phyloP scores from a whole-genome alignment of 2,797 vertebrate species.

The Margarornis squamiger region DNA sequence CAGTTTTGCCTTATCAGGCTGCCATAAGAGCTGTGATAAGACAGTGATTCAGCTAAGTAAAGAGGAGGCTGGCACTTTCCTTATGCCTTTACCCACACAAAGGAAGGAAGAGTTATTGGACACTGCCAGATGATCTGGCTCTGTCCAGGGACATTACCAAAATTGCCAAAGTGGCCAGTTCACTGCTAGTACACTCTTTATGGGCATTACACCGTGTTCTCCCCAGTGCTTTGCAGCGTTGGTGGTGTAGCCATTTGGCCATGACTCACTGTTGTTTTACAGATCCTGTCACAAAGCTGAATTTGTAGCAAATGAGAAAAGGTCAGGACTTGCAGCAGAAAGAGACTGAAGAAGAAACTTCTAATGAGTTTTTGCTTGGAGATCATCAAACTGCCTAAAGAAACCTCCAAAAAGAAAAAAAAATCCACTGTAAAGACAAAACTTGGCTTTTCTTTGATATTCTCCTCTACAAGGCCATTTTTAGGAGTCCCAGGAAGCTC shows the following conservation, averaged over 20 bases:
- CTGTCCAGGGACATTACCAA: background rate
- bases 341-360: background rate
- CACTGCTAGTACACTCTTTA: background rate
- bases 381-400: background rate
- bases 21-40: background rate
- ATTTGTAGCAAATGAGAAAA: constrained; percentile 22
- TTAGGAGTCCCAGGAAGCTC: background rate
- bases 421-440: background rate
- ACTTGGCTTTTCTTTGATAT: background rate
- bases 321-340: constrained; percentile 3
- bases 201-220: background rate
- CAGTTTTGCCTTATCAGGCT: background rate
- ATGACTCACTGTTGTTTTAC: background rate
- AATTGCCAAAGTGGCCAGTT: background rate
- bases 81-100: background rate
- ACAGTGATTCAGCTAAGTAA: background rate
- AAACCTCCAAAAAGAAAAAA: background rate
- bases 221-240: background rate
- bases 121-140: background rate
- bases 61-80: background rate
- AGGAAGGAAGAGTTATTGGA: background rate
- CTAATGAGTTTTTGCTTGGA: constrained; percentile 6
- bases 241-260: background rate
- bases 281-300: background rate
- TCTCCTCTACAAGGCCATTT: background rate